Evolutionary conservation across 2,113 vertebrate genomes (phyloP).

Genomic region (Chamaea fasciata): DNA sequence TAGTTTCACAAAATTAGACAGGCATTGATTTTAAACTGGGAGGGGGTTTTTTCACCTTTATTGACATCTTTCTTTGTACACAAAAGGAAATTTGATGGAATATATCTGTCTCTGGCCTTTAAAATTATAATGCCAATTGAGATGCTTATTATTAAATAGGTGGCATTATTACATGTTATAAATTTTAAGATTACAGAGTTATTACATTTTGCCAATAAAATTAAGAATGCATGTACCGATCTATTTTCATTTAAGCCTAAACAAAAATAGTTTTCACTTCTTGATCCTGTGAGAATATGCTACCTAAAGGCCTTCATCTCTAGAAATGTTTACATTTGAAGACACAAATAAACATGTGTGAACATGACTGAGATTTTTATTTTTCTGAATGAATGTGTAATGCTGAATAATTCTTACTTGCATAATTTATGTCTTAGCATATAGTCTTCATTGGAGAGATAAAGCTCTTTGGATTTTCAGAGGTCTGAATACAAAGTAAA

Average conservation of each 20-base stretch:
- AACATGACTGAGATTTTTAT: background rate
- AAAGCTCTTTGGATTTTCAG: background rate
- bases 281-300: background rate
- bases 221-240: background rate
- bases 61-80: background rate
- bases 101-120: background rate
- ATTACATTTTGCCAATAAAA: background rate
- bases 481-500: background rate
- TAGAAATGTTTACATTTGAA: background rate
- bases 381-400: background rate
- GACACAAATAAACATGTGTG: background rate
- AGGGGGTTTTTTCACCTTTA: background rate
- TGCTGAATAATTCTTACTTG: background rate
- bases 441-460: background rate
- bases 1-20: constrained; percentile 51
- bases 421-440: background rate
- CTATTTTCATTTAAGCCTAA: constrained; percentile 1
- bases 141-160: constrained; percentile 30
- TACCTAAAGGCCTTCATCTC: background rate
- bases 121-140: background rate
- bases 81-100: constrained; percentile 19
- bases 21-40: constrained; percentile 10
- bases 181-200: background rate
- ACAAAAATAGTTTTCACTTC: background rate
- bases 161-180: background rate